A percentile compares a stretch with the other conserved stretches of the same genome.
phyloP scores from a whole-genome alignment of 2,113 vertebrate species.

The Phalacrocorax carbo region DNA sequence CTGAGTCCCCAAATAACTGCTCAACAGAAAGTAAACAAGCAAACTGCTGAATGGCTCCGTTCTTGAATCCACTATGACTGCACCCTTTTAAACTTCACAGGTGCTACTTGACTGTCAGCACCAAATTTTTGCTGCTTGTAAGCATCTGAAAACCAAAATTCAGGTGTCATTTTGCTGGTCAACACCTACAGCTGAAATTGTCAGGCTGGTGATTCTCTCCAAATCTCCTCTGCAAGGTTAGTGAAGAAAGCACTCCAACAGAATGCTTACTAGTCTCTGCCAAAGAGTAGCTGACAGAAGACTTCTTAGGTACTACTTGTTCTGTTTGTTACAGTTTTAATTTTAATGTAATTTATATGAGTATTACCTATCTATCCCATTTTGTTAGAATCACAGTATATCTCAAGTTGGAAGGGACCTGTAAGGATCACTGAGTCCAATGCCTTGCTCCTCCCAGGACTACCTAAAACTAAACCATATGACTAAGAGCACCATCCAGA shows the following conservation, averaged over 20 bases:
- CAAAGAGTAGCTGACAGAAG: not conserved
- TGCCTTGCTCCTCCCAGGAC: rapidly evolving
- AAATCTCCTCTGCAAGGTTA: not conserved
- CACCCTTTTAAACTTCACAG: not conserved
- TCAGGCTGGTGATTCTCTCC: not conserved
- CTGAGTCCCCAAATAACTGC: not conserved
- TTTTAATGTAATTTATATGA: not conserved
- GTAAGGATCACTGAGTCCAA: not conserved
- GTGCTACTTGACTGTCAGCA: not conserved
- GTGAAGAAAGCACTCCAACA: not conserved
- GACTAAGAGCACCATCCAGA: too few species aligned
- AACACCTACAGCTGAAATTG: not conserved
- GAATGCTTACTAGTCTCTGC: not conserved
- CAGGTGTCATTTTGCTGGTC: not conserved
- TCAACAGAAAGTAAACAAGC: not conserved
- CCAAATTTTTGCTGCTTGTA: not conserved
- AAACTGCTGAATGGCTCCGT: not conserved
- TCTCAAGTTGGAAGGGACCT: not conserved
- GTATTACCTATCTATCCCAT: not conserved
- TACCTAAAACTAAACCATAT: not conserved
- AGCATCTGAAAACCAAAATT: not conserved
- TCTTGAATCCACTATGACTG: not conserved
- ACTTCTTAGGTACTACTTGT: not conserved
- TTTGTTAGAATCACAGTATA: not conserved
- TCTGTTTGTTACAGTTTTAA: not conserved